Conservation (phyloP, 2,113 vertebrate species). For the Lanius collurio region DNA sequence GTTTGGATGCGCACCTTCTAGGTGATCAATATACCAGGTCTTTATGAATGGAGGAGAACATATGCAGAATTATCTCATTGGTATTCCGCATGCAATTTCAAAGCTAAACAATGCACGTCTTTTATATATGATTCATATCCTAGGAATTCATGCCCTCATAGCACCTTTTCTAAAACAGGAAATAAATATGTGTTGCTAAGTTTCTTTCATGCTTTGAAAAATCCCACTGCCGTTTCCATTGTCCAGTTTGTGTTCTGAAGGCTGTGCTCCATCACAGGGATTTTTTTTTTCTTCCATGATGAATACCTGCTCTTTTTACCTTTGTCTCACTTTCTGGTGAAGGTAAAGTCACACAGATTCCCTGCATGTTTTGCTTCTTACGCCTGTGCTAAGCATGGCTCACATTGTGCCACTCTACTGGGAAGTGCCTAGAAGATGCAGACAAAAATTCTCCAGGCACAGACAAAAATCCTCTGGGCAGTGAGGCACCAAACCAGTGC, state of each 20-base stretch:
- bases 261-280: not conserved
- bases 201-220: slow-evolving; percentile 22
- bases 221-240: slow-evolving; percentile 9
- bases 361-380: not conserved
- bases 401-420: not conserved
- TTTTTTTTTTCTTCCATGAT: not conserved
- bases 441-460: not conserved
- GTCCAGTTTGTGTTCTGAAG: slow-evolving; percentile 17
- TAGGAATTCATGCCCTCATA: slow-evolving; percentile 47
- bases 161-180: slow-evolving; percentile 56
- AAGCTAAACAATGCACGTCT: not conserved
- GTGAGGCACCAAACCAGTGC: not conserved
- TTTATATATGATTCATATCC: slow-evolving; percentile 39
- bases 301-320: slow-evolving; percentile 13
- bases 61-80: not conserved
- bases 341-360: not conserved
- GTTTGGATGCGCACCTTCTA: not conserved
- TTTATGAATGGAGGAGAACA: not conserved
- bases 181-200: slow-evolving; percentile 64
- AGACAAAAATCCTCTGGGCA: not conserved
- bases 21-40: not conserved
- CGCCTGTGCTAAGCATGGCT: not conserved
- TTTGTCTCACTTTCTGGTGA: not conserved
- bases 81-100: not conserved
- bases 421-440: not conserved